Conservation (phyloP, 2,888 invertebrate genomes). For the Lypha dubia region DNA sequence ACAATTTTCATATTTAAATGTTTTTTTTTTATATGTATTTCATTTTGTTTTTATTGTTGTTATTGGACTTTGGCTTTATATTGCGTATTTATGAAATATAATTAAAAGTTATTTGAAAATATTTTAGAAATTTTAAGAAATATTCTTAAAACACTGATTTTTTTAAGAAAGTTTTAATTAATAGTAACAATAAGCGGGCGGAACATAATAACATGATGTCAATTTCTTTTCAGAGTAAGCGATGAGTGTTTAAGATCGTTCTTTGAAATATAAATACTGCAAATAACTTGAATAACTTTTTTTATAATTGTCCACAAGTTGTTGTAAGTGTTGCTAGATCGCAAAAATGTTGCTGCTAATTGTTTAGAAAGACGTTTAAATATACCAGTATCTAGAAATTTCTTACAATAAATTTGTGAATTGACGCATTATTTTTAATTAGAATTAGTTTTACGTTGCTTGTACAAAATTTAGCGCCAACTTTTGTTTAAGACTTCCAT, state of each 20-base stretch:
- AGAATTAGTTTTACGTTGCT: not conserved
- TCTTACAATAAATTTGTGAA: not conserved
- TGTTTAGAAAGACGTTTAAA: too few relatives aligned
- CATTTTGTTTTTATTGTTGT: not conserved
- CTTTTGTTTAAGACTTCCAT: not conserved
- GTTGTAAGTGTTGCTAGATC: too few relatives aligned
- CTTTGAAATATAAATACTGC: too few relatives aligned
- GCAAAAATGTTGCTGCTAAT: too few relatives aligned
- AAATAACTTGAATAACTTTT: too few relatives aligned
- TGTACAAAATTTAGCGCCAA: not conserved
- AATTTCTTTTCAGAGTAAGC: too few relatives aligned
- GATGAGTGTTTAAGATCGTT: too few relatives aligned
- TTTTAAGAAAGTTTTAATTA: not conserved
- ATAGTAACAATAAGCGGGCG: not conserved
- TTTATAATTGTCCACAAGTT: too few relatives aligned
- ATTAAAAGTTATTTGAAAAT: not conserved
- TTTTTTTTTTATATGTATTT: not conserved
- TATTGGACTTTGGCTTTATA: constrained; percentile 8
- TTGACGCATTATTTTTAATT: not conserved
- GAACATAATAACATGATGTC: too few relatives aligned
- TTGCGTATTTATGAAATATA: not conserved
- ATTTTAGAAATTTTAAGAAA: not conserved
- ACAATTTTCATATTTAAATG: constrained; percentile 10
- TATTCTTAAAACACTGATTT: too few relatives aligned
- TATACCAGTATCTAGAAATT: too few relatives aligned